Base-by-base conservation (phyloP, 1,140 invertebrate genomes). In the Drosophila sucinea region DNA sequence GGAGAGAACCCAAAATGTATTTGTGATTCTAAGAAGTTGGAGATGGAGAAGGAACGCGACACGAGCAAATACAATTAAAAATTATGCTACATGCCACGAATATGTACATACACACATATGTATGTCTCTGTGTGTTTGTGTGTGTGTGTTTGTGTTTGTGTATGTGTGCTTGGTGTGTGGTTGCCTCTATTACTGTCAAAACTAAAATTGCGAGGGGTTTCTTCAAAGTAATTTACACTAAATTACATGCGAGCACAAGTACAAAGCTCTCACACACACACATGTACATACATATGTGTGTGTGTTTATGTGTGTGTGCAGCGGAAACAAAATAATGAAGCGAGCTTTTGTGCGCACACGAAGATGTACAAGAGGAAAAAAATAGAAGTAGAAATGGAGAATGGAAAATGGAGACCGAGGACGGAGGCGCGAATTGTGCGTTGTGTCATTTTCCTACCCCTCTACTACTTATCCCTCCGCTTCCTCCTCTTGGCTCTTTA, bases 161-260 rank as follows among this genome's bases (percentile, higher is more conserved):
- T 25, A 10, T 40, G 29, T 60, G 63, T 68, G 62, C 62, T 23
- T 73, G 56, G 54, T 64, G 68, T 55, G 63, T 62, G 58, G 38
- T 61, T 70, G 70, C 30, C 38, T 51, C 44, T 56, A 67, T 72
- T 71, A 56, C 65, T 70, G 67, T 73, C 67, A 70, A 74, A 70
- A 73, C 64, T 73, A 60, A 75, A 71, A 78, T 70, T 78, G 78
- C 41, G 60, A 58, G 64, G 62, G 79, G 74, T 61, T 83, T 82
- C 67, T 69, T 81, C 76, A 83, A 83, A 83, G 81, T 83, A 83
- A 83, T 83, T 83, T 83, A 83, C 80, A 83, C 76, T 83, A 83
- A 83, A 83, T 83, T 83, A 83, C 80, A 79, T 82, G 81, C 79
- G 75, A 77, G 44, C 44, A 82, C 79, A 82, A 82, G 79, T 62